Evolutionary conservation across 2,113 vertebrate species (phyloP), one percentile per base, ranked within the genome.

Genomic region (Clupea harengus): DNA sequence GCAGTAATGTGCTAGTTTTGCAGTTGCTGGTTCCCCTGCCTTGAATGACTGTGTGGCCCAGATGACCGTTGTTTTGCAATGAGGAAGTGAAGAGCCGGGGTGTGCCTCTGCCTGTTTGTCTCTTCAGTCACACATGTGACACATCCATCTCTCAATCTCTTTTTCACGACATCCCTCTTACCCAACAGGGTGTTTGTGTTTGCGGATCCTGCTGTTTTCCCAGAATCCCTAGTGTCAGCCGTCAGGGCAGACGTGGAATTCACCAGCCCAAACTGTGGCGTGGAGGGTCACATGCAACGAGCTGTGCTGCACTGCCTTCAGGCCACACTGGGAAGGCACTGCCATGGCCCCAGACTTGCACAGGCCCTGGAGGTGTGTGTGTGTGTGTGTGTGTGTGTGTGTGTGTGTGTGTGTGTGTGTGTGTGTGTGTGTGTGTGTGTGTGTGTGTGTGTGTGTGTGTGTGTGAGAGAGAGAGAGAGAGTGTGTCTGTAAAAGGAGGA

Each of bases 101-200:
- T 28, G 67, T 50, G 46, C 9, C 28, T 7, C 49, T 7, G 25
- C 25, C 28, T 60, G 22, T 57, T 22, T 32, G 32, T 44, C 32
- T 20, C 18, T 17, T 39, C 28, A 57, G 32, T 83, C 15, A n/a
- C n/a, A 86, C 72, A 78, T 44, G 1, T 5, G 13, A 78, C 28
- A 45, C 46, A 54, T 64, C 11, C 75, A 8, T 22, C 57, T 39
- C 25, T 4, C 10, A 13, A 28, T 22, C 7, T 11, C 7, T 45
- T 44, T 32, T 5, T n/a, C 18, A n/a, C 60, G 15, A 10, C 44
- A 60, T 84, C 46, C 54, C 15, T 32, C 54, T 78, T 78, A 5
- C 72, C 72, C 72, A 78, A 78, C 90, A 98, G 97, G 93, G 95
- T 97, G 92, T 95, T 98, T 90, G 92, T 97, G 89, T 96, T 98